These are phyloP conservation scores for Acyrthosiphon pisum DNA, from an alignment of 1,140 invertebrate species.

Conservation along the genomic window DNA sequence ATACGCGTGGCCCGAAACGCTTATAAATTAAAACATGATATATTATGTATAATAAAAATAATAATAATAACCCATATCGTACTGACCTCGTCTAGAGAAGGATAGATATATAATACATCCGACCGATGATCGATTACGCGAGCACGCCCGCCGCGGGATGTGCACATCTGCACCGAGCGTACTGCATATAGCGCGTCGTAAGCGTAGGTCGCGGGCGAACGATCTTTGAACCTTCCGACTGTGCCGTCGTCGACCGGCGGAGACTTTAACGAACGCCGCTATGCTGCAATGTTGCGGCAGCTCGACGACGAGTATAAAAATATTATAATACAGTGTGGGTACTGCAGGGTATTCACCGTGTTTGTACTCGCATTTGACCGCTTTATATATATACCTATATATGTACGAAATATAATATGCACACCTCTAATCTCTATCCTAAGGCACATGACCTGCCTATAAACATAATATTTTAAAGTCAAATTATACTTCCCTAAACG, in stretches of 20 bases:
- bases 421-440: too few relatives aligned
- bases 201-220: background rate
- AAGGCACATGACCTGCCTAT: too few relatives aligned
- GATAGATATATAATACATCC: background rate
- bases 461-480: too few relatives aligned
- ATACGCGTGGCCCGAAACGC: background rate
- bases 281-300: background rate
- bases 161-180: background rate
- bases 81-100: background rate
- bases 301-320: background rate
- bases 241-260: background rate
- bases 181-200: background rate
- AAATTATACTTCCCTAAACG: too few relatives aligned
- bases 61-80: background rate
- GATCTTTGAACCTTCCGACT: slow-evolving; percentile 41
- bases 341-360: background rate
- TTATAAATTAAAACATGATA: background rate
- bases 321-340: background rate
- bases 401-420: background rate
- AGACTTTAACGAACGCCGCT: slow-evolving; percentile 39
- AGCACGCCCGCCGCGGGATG: background rate
- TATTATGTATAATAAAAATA: background rate
- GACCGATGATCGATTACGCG: slow-evolving; percentile 12
- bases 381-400: too few relatives aligned
- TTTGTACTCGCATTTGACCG: background rate